phyloP scores from a whole-genome alignment of 2,888 invertebrate species.

The Globia sparganii region DNA sequence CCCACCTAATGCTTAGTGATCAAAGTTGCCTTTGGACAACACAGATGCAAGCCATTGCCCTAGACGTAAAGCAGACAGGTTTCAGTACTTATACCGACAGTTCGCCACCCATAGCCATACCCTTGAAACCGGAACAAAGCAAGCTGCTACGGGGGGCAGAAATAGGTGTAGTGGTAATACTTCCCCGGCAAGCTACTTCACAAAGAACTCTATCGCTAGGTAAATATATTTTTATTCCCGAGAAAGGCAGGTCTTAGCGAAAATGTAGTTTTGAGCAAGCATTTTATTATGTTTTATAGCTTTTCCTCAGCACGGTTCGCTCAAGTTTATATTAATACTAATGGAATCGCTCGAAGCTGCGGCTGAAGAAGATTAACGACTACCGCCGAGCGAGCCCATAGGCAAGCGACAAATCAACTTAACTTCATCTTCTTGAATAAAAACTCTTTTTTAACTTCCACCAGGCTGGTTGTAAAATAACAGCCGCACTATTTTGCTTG shows the following conservation, averaged over 20 bases:
- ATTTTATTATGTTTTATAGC: not conserved
- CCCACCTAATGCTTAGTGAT: not conserved
- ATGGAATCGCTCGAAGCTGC: not conserved
- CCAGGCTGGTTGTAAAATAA: not conserved
- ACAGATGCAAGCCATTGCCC: not conserved
- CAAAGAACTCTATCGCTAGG: not conserved
- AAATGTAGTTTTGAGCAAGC: not conserved
- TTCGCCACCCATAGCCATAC: not conserved
- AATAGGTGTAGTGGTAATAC: not conserved
- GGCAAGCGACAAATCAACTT: not conserved
- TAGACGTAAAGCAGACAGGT: not conserved
- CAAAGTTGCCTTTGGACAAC: not conserved
- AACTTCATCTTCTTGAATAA: not conserved
- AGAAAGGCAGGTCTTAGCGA: no score
- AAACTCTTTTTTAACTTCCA: not conserved
- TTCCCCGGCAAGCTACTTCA: not conserved
- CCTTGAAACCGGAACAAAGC: not conserved
- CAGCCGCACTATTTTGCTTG: not conserved
- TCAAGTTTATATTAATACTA: not conserved
- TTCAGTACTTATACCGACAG: not conserved
- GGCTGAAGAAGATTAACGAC: not conserved
- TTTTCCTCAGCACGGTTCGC: not conserved
- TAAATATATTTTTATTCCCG: not conserved
- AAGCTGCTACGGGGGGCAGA: not conserved
- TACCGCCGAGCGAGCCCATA: not conserved